Conservation (phyloP, 2,797 vertebrate species). For the Aphelocoma californica region DNA sequence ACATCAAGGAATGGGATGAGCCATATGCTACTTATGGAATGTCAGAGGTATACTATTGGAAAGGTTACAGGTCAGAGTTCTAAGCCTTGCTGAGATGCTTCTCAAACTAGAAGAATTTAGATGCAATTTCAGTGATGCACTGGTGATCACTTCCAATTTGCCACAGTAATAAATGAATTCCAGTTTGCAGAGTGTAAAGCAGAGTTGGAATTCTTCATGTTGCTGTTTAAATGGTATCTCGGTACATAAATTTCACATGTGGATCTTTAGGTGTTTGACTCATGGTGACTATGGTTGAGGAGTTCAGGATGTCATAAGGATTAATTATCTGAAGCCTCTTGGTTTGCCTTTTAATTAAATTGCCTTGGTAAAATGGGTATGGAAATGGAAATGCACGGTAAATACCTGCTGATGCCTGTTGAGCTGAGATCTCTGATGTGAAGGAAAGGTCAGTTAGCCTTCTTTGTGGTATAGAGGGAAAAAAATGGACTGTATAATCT, state of each 20-base stretch:
- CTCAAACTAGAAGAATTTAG: neutral
- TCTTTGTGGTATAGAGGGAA: neutral
- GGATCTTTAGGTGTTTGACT: neutral
- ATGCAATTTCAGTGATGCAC: neutral
- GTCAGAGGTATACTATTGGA: neutral
- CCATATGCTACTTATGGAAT: neutral
- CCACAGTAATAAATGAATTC: neutral
- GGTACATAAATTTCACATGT: neutral
- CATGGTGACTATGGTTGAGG: neutral
- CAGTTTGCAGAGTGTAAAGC: neutral
- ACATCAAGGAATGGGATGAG: neutral
- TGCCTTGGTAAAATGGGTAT: neutral
- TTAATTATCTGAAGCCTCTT: neutral
- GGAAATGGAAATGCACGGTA: neutral
- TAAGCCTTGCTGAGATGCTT: neutral
- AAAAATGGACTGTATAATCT: neutral
- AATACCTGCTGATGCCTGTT: neutral
- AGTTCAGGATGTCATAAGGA: neutral
- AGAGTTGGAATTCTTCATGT: neutral
- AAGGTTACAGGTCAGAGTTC: neutral
- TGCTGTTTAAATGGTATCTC: neutral
- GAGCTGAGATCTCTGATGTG: neutral
- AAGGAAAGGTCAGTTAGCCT: conserved; percentile 4
- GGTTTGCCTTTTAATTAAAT: neutral
- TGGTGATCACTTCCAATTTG: neutral